Evolutionary conservation across 2,888 invertebrate genomes (phyloP).

Genomic region (Timandra comae): DNA sequence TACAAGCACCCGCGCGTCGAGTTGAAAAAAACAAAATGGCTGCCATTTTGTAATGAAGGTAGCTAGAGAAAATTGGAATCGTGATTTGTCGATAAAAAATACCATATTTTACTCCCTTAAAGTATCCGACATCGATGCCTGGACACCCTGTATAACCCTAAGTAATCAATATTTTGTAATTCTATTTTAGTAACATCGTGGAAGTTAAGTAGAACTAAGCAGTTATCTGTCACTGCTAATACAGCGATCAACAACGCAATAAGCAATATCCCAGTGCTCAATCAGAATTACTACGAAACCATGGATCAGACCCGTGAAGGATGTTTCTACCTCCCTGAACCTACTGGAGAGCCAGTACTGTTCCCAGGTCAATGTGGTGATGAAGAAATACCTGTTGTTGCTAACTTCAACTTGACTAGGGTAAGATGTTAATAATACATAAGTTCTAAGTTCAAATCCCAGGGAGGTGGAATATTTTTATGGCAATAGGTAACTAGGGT

Average conservation of each 20-base stretch:
- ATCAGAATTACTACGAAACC: slow-evolving; percentile 29
- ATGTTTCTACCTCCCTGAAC: slow-evolving; percentile 46
- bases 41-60: no score
- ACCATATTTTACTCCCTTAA: no score
- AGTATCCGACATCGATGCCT: no score
- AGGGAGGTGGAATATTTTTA: no score
- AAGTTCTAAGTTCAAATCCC: no score
- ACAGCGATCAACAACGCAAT: slow-evolving; percentile 29
- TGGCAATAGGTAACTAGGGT: no score
- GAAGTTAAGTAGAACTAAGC: slow-evolving; percentile 41
- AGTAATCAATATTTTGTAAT: no score
- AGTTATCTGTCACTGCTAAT: slow-evolving; percentile 20
- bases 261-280: slow-evolving; percentile 29
- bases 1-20: no score
- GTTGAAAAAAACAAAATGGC: no score
- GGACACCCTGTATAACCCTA: no score
- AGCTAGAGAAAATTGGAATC: no score
- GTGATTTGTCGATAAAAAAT: no score
- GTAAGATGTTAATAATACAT: slow-evolving; percentile 8
- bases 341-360: slow-evolving; percentile 30
- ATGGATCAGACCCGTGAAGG: slow-evolving; percentile 32
- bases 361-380: slow-evolving; percentile 44
- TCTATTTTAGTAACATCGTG: slow-evolving; percentile 33
- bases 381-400: background rate
- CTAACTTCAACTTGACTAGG: slow-evolving; percentile 21